Conservation (phyloP, 2,797 vertebrate genomes). For the Lagodon rhomboides region DNA sequence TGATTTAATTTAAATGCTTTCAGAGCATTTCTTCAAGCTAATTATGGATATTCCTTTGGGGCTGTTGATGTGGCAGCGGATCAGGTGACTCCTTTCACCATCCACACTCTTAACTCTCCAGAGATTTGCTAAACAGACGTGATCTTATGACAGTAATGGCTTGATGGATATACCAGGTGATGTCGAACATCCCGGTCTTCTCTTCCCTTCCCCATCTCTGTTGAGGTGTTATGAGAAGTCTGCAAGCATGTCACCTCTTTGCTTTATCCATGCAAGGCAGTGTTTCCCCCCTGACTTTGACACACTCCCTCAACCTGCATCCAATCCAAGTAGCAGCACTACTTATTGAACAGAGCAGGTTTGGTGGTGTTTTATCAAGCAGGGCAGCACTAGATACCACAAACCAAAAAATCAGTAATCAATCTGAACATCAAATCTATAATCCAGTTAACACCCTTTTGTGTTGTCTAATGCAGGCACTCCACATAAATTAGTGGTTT, state of each 20-base stretch:
- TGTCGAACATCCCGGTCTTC: neutral
- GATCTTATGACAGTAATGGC: conserved; percentile 18
- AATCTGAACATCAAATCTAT: neutral
- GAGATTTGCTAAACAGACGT: conserved; percentile 10
- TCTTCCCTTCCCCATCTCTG: neutral
- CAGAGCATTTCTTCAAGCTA: conserved; percentile 62
- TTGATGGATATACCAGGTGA: conserved; percentile 13
- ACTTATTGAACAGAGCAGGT: neutral
- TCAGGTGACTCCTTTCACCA: conserved; percentile 48
- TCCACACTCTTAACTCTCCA: conserved; percentile 37
- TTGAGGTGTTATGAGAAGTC: neutral
- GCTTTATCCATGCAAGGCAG: neutral
- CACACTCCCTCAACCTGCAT: neutral
- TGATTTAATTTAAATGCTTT: conserved; percentile 75
- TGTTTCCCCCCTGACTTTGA: neutral
- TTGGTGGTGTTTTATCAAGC: neutral
- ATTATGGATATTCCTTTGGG: conserved; percentile 60
- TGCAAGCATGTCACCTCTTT: neutral
- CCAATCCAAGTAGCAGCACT: neutral
- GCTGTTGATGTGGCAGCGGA: conserved; percentile 42
- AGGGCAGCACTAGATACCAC: neutral
- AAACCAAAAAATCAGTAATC: conserved; percentile 6
- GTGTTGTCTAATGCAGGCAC: neutral
- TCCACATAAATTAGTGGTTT: neutral
- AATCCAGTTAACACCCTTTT: neutral